Base-by-base conservation (phyloP, 2,113 vertebrate species). In the Isichthys henryi region DNA sequence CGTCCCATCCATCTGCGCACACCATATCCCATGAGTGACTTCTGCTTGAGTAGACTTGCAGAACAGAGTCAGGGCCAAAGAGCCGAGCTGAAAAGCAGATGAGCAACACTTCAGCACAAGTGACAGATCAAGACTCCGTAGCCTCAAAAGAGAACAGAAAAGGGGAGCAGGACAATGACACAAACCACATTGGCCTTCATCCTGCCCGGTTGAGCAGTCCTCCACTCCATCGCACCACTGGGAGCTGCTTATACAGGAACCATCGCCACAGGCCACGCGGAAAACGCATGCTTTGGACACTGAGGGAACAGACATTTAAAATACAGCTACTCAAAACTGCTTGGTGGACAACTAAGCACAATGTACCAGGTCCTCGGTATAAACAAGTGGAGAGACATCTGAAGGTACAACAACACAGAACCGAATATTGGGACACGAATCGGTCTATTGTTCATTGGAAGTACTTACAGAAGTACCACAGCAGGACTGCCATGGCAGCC, bases 191-290 rank as follows among this genome's bases (percentile, higher is more conserved):
- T 92, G 53, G 13, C 89, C 89, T 88, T 96, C 94, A 1, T 93
- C 95, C 88, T 94, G 92, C 19, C 94, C 95, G 5, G 83, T 66
- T 0, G 91, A 90, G 74, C 94, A 95, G 90, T 95, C 91, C 10
- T 0, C 77, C 23, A 92, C 92, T 0, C 95, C 94, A 1, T 95
- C 91, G 89, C 95, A 96, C 93, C 95, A 94, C 90, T 95, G 92
- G 43, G 92, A 93, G 43, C 92, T 45, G 90, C 92, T 93, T 83
- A 93, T 92, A 83, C 94, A 93, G 56, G 88, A 88, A 13, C 92
- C 93, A 53, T 93, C 93, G 0, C 91, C 93, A 88, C 95, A 95
- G 58, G 70, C 89, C 88, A 89, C 13, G 23, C 93, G 93, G 1
- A 92, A 91, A 0, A 53, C 19, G 52, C 94, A 95, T 27, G 91